Percentiles rank a stretch among this genome's conserved stretches.
Conservation (phyloP, 2,113 vertebrate genomes). For the Rhabdomys dilectus region DNA sequence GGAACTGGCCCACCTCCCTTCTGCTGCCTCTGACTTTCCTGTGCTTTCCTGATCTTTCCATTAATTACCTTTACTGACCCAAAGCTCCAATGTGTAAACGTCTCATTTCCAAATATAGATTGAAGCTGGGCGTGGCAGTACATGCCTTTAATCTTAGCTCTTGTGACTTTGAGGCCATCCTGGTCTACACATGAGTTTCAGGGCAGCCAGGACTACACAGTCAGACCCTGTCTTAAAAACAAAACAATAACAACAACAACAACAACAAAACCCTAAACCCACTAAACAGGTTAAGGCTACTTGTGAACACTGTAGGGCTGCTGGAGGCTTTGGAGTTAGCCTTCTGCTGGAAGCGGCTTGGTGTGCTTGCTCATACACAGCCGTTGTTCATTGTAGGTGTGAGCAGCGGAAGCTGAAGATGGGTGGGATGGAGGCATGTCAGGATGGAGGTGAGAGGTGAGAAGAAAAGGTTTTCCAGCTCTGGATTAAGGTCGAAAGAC, state of each 20-base stretch:
- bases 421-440: too few relatives aligned
- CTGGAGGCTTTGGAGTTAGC: neutral
- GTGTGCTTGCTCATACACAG: neutral
- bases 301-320: neutral
- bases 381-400: neutral
- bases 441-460: neutral
- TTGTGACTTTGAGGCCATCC: neutral
- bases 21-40: neutral
- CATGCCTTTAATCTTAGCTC: neutral
- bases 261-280: neutral
- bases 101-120: neutral
- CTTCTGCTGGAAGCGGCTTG: neutral
- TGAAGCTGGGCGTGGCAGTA: neutral
- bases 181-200: neutral
- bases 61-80: neutral
- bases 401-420: neutral
- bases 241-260: neutral
- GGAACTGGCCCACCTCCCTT: neutral
- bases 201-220: neutral
- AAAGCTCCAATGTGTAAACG: neutral
- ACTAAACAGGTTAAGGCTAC: neutral
- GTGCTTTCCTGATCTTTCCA: neutral
- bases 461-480: neutral
- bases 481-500: neutral
- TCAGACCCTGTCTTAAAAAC: neutral